Percentiles rank a stretch among this genome's conserved stretches.
Evolutionary conservation across 2,797 vertebrate species (phyloP).

Genomic region (Holocentrus rufus): DNA sequence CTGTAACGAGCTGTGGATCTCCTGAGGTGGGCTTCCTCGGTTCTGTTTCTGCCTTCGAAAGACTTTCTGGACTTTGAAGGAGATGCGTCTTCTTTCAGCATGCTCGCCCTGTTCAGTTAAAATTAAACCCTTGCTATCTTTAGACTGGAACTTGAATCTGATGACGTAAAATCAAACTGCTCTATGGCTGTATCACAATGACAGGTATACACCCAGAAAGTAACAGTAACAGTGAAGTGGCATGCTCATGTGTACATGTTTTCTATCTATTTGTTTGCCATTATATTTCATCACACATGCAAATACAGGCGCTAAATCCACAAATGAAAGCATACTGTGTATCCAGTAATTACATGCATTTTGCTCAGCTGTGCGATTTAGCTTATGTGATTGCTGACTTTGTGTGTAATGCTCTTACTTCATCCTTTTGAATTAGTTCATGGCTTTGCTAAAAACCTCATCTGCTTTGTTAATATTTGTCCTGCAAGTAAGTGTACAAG

Average conservation of each 20-base stretch:
- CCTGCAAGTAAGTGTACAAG: constrained; percentile 34
- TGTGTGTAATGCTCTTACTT: constrained; percentile 33
- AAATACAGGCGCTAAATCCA: background rate
- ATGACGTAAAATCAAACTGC: constrained; percentile 23
- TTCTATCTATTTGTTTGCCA: background rate
- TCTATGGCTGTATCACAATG: constrained; percentile 14
- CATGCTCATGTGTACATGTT: constrained; percentile 7
- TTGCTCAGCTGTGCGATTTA: constrained; percentile 28
- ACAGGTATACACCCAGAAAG: background rate
- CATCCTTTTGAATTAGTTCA: constrained; percentile 21
- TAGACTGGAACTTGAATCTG: constrained; percentile 27
- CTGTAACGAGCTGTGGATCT: constrained; percentile 62
- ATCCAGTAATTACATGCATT: constrained; percentile 14
- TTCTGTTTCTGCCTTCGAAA: constrained; percentile 64
- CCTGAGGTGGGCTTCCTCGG: constrained; percentile 59
- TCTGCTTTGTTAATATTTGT: constrained; percentile 45
- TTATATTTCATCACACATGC: constrained; percentile 6
- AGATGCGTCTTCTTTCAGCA: constrained; percentile 69
- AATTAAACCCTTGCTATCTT: constrained; percentile 38
- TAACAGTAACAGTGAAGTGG: constrained; percentile 15
- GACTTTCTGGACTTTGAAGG: constrained; percentile 59
- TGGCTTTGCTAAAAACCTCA: constrained; percentile 38
- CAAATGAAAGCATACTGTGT: background rate
- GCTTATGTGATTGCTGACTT: constrained; percentile 31
- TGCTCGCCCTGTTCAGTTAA: constrained; percentile 61